phyloP scores from a whole-genome alignment of 2,888 invertebrate species.

The Strigamia transsilvanica region DNA sequence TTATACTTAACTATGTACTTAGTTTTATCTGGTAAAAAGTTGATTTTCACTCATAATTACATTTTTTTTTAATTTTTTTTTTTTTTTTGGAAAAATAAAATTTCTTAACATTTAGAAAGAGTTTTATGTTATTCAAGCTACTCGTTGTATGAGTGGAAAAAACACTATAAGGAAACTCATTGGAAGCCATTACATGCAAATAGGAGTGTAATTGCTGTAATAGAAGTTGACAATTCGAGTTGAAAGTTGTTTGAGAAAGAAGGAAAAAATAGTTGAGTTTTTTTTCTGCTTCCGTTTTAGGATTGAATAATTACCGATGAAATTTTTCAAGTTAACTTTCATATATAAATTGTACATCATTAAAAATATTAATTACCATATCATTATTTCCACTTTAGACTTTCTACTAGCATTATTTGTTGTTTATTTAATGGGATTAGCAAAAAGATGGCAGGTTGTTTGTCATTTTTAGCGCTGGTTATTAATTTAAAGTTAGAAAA shows the following conservation, averaged over 20 bases:
- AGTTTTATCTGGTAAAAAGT: background rate
- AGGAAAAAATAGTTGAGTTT: background rate
- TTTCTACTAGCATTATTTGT: background rate
- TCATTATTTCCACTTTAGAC: background rate
- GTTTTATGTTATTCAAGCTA: background rate
- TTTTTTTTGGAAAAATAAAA: background rate
- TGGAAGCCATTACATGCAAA: slow-evolving; percentile 26
- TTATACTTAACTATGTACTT: no score
- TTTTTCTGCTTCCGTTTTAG: background rate
- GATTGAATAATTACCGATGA: slow-evolving; percentile 4
- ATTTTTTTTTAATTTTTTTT: background rate
- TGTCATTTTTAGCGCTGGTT: background rate
- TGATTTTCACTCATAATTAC: slow-evolving; percentile 5
- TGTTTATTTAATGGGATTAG: slow-evolving; percentile 24
- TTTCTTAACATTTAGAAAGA: background rate
- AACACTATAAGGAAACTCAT: slow-evolving; percentile 30
- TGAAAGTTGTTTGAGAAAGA: slow-evolving; percentile 17
- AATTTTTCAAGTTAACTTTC: background rate
- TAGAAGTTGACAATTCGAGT: slow-evolving; percentile 18
- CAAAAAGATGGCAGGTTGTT: slow-evolving; percentile 19
- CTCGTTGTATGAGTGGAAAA: background rate
- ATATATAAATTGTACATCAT: background rate
- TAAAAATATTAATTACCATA: no score
- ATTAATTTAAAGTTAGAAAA: slow-evolving; percentile 15
- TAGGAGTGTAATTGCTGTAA: slow-evolving; percentile 23